Percentiles rank a stretch among this genome's conserved stretches.
Conservation (phyloP, 1,140 invertebrate species). For the Ectropis grisescens region DNA sequence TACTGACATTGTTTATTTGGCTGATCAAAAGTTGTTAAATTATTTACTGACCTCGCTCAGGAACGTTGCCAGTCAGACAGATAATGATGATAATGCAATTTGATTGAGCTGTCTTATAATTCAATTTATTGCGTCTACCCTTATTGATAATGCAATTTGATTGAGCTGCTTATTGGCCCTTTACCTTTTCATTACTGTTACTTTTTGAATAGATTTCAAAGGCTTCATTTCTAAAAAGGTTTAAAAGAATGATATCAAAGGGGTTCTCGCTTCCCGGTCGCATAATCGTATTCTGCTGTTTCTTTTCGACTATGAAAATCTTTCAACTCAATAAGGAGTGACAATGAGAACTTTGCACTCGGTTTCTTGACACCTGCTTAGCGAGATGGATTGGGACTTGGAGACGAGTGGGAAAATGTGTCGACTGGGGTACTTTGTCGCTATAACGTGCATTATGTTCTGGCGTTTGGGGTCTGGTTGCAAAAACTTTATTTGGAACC, state of each 20-base stretch:
- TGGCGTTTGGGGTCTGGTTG: too few species aligned
- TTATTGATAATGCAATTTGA: slow-evolving; percentile 56
- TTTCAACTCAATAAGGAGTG: slow-evolving; percentile 24
- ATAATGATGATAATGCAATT: too few species aligned
- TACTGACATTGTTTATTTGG: too few species aligned
- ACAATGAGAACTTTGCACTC: slow-evolving; percentile 40
- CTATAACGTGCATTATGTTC: background rate
- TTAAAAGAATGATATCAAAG: background rate
- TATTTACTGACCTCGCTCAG: too few species aligned
- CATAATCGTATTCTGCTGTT: slow-evolving; percentile 19
- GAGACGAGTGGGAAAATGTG: background rate
- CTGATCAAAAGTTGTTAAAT: too few species aligned
- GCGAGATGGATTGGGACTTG: slow-evolving; percentile 31
- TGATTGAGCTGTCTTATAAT: slow-evolving; percentile 45
- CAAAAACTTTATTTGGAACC: too few species aligned
- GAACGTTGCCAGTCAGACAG: too few species aligned
- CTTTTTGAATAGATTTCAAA: slow-evolving; percentile 37
- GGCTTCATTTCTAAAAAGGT: slow-evolving; percentile 8
- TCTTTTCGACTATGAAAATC: slow-evolving; percentile 27
- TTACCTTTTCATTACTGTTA: slow-evolving; percentile 54
- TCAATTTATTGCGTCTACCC: slow-evolving; percentile 53
- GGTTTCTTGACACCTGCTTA: slow-evolving; percentile 39
- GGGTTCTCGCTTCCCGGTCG: slow-evolving; percentile 12
- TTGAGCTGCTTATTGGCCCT: slow-evolving; percentile 57
- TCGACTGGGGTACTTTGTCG: slow-evolving; percentile 1